phyloP scores from a whole-genome alignment of 1,140 invertebrate species.

The Saccostrea glomerata region DNA sequence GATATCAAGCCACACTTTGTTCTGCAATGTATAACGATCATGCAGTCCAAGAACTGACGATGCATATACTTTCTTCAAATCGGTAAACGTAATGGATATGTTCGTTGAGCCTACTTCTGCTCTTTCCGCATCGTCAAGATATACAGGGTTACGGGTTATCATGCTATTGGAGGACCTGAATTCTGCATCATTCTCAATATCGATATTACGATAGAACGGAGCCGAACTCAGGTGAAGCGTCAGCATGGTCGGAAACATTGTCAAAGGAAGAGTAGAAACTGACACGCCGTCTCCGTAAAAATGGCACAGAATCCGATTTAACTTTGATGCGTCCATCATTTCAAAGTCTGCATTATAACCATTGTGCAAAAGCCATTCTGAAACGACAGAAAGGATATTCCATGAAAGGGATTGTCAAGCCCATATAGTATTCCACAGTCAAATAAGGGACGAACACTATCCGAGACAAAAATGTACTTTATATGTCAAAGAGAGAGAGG shows the following conservation, averaged over 20 bases:
- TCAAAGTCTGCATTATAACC: conserved; percentile 53
- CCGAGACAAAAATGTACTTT: no score
- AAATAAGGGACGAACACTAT: no score
- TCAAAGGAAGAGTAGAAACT: background rate
- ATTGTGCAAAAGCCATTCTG: conserved; percentile 53
- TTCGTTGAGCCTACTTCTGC: background rate
- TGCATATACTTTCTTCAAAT: conserved; percentile 45
- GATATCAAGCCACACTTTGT: conserved; percentile 57
- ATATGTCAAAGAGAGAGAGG: no score
- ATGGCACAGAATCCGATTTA: conserved; percentile 42
- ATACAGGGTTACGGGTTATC: background rate
- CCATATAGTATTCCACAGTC: no score
- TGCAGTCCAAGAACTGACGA: background rate
- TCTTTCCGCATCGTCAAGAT: conserved; percentile 1
- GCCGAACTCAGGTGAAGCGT: conserved; percentile 46
- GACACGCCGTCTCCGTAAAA: conserved; percentile 43
- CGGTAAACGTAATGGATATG: conserved; percentile 38
- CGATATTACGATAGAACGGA: conserved; percentile 51
- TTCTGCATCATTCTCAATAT: conserved; percentile 44
- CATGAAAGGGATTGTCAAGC: background rate
- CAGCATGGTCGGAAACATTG: conserved; percentile 42
- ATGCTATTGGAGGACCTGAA: conserved; percentile 47
- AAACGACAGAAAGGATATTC: conserved; percentile 42
- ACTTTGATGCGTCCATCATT: conserved; percentile 27
- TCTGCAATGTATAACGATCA: conserved; percentile 47